Percentiles rank a stretch among this genome's conserved stretches.
Evolutionary conservation across 1,140 invertebrate species (phyloP).

Genomic region (Cryptotermes secundus): DNA sequence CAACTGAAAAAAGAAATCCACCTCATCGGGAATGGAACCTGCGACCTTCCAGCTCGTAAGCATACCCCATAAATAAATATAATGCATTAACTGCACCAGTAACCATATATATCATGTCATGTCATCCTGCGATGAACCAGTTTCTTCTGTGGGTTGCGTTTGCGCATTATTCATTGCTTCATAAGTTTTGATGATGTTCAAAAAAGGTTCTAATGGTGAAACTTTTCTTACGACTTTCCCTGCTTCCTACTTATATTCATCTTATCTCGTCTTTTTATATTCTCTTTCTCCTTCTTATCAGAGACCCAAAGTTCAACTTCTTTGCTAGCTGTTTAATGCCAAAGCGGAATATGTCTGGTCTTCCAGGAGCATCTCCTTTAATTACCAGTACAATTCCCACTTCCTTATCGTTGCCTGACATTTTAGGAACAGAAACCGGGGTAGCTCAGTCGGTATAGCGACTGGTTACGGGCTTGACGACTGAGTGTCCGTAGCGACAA

Average conservation of each 20-base stretch:
- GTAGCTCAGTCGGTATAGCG: too few relatives aligned
- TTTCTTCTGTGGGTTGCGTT: background rate
- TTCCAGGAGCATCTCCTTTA: too few relatives aligned
- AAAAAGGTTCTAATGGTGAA: background rate
- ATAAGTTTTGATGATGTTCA: background rate
- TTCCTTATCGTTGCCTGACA: too few relatives aligned
- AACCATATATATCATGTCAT: background rate
- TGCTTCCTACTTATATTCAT: background rate
- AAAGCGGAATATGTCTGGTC: background rate
- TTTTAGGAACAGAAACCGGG: too few relatives aligned
- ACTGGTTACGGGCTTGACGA: too few relatives aligned
- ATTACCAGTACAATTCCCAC: too few relatives aligned
- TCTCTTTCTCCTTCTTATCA: background rate
- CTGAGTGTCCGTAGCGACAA: too few relatives aligned
- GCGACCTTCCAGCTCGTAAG: too few relatives aligned
- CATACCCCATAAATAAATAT: too few relatives aligned
- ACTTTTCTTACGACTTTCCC: background rate
- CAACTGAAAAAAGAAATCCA: too few relatives aligned
- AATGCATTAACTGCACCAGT: too few relatives aligned
- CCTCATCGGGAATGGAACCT: too few relatives aligned
- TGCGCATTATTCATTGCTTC: background rate
- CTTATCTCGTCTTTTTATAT: conserved; percentile 6
- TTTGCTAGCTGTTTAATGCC: background rate
- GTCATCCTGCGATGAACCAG: background rate
- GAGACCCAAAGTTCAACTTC: background rate